Evolutionary conservation across 2,888 invertebrate genomes (phyloP).

Genomic region (Calameuta pallipes): DNA sequence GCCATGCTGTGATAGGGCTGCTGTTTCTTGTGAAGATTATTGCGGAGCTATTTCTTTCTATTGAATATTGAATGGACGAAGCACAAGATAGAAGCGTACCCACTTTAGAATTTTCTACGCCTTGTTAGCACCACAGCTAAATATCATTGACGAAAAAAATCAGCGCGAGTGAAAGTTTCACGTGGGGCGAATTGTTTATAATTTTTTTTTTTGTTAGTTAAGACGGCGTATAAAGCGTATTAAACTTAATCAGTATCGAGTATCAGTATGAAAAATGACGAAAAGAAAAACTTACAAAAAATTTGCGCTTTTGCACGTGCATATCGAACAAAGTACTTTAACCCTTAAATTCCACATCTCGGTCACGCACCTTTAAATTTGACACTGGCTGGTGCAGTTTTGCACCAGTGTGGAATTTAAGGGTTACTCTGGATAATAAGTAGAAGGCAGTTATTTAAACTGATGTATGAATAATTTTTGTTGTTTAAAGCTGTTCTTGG

Average conservation of each 20-base stretch:
- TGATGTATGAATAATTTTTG: slow-evolving; percentile 5
- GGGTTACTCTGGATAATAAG: slow-evolving; percentile 26
- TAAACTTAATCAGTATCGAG: slow-evolving; percentile 61
- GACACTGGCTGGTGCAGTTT: too few relatives aligned
- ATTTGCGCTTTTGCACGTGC: slow-evolving; percentile 45
- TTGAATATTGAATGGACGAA: slow-evolving; percentile 46
- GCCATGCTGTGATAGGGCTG: slow-evolving; percentile 60
- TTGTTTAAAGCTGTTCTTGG: slow-evolving; percentile 52
- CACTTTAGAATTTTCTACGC: slow-evolving; percentile 43
- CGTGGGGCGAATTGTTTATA: slow-evolving; percentile 41
- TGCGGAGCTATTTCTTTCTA: slow-evolving; percentile 36
- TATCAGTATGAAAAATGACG: slow-evolving; percentile 47
- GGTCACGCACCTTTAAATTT: too few relatives aligned
- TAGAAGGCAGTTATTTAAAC: slow-evolving; percentile 24
- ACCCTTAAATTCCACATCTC: not conserved
- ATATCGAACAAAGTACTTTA: slow-evolving; percentile 43
- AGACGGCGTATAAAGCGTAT: not conserved
- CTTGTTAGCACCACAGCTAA: not conserved
- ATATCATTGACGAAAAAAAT: not conserved
- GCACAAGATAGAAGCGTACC: slow-evolving; percentile 45
- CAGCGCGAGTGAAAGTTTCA: slow-evolving; percentile 38
- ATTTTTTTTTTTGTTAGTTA: slow-evolving; percentile 21
- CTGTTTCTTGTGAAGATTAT: slow-evolving; percentile 40
- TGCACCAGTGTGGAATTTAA: too few relatives aligned
- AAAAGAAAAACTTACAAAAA: slow-evolving; percentile 23